Base-by-base conservation (phyloP, 2,797 vertebrate species). In the Mormyrus proboscirostris region DNA sequence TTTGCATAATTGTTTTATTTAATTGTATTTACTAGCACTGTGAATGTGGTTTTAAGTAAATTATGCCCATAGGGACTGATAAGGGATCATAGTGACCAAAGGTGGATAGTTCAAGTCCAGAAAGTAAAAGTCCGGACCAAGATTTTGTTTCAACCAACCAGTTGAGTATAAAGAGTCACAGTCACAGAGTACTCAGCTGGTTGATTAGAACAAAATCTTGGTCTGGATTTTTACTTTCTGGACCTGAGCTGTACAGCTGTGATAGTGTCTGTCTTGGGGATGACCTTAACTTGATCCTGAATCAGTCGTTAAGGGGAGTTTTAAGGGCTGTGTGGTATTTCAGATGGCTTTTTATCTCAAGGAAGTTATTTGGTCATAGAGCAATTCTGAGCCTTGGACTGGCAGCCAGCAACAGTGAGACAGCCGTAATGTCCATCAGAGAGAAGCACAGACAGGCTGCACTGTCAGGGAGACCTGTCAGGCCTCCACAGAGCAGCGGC, bases 31-130 rank as follows among this genome's bases (percentile, higher is more conserved):
- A 82, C 92, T 93, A 93, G 93, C 94, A 95, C 94, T 95, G 95
- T 95, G 95, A 96, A 95, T 95, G 94, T 95, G 93, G 82, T 94
- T 94, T 94, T 92, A 93, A 93, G 85, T 59, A 8, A 33, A 33
- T 57, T 19, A 57, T n/a, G 85, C 53, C 85, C 51, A 59, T 9
- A 44, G 29, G 9, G 29, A 38, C 85, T 57, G 47, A 84, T 29
- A 47, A 22, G 44, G 82, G 49, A 12, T 49, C 65, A 38, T 33
- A 73, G 29, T 73, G 29, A 73, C 12, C 29, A 73, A 5, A 38
- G 29, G 65, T 73, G 29, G 25, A 73, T 73, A 73, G 65, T 33
- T 73, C 12, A 73, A 14, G 65, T 65, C 9, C 59, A 1, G 59
- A 65, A 65, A 65, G 8, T 38, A 38, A 73, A 38, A 73, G 38